Percentiles rank a stretch among this genome's conserved stretches.
phyloP scores from a whole-genome alignment of 2,888 invertebrate species.

The Hedychridium roseum region DNA sequence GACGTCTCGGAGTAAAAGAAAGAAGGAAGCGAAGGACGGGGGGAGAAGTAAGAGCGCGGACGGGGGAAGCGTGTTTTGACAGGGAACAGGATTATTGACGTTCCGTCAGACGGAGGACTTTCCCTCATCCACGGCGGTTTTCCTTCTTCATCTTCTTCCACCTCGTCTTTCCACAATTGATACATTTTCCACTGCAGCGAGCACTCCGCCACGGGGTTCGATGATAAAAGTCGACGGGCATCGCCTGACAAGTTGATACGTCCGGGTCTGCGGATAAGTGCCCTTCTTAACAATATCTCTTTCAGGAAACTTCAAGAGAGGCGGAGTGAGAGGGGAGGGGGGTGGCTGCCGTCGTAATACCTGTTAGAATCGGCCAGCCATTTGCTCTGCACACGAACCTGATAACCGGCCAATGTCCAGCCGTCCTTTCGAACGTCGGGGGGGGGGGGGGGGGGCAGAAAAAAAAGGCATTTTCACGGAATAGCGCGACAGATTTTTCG shows the following conservation, averaged over 20 bases:
- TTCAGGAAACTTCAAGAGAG: too few relatives aligned
- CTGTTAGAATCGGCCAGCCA: too few relatives aligned
- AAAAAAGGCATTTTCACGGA: too few relatives aligned
- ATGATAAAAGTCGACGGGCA: constrained; percentile 29
- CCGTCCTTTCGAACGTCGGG: too few relatives aligned
- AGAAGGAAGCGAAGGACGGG: constrained; percentile 19
- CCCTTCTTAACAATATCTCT: too few relatives aligned
- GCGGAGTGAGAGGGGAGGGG: too few relatives aligned
- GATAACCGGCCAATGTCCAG: too few relatives aligned
- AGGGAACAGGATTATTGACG: constrained; percentile 46
- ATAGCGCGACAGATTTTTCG: constrained; percentile 27
- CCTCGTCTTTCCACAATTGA: constrained; percentile 19
- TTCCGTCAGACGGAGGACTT: constrained; percentile 34
- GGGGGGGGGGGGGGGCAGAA: too few relatives aligned
- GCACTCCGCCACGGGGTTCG: constrained; percentile 20
- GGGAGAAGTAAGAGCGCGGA: background rate
- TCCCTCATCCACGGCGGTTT: constrained; percentile 21
- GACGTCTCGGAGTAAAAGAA: background rate
- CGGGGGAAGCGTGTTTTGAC: constrained; percentile 35
- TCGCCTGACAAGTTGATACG: constrained; percentile 23
- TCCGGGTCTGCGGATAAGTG: too few relatives aligned
- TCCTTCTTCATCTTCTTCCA: constrained; percentile 15
- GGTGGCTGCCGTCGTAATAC: too few relatives aligned
- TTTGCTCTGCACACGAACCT: too few relatives aligned
- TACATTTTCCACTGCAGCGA: constrained; percentile 25